A percentile compares a stretch with the other conserved stretches of the same genome.
These are phyloP conservation scores for Excalfactoria chinensis DNA, from an alignment of 2,113 vertebrate genomes.

Conservation along the genomic window DNA sequence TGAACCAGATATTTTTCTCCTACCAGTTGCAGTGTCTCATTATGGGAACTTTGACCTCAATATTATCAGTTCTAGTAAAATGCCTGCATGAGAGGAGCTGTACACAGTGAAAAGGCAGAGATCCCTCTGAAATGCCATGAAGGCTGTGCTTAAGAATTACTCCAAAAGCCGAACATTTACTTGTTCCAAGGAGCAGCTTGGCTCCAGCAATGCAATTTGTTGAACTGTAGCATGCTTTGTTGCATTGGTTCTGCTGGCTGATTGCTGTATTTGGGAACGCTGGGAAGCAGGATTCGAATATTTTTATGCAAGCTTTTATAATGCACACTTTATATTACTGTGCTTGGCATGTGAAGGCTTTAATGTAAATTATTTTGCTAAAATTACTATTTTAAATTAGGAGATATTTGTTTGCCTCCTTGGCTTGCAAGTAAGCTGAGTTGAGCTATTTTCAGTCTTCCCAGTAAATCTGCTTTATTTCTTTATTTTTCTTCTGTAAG, in stretches of 20 bases:
- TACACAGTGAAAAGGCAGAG: neutral
- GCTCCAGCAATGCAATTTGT: neutral
- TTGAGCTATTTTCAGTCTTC: neutral
- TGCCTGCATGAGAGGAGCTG: neutral
- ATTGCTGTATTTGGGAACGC: neutral
- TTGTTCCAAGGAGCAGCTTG: neutral
- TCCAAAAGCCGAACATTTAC: neutral
- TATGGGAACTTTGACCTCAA: neutral
- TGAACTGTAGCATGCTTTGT: neutral
- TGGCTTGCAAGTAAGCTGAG: neutral
- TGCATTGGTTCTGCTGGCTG: neutral
- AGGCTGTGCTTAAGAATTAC: neutral
- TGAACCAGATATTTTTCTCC: neutral
- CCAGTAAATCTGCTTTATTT: neutral
- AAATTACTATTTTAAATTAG: neutral
- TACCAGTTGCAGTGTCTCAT: neutral
- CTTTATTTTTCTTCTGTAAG: neutral
- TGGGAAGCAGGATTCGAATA: neutral
- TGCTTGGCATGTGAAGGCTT: neutral
- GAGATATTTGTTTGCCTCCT: neutral
- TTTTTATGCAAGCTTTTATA: neutral
- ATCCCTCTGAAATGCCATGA: neutral
- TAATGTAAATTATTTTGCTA: neutral
- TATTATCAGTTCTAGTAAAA: neutral
- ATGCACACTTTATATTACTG: accelerated